phyloP scores from a whole-genome alignment of 2,888 invertebrate genomes.

The Rhodophaea formosa region DNA sequence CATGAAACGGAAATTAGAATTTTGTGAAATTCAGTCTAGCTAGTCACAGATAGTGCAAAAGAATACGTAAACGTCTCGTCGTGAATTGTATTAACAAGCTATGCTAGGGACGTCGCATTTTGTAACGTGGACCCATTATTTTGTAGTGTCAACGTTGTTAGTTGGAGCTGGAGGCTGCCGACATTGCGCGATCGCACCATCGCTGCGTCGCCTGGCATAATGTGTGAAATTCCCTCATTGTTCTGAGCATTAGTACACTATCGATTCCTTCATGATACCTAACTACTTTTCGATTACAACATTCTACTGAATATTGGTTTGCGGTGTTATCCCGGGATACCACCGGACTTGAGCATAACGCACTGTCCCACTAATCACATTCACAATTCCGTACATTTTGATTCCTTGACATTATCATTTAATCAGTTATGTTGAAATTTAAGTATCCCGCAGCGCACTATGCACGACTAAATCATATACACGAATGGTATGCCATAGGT shows the following conservation, averaged over 20 bases:
- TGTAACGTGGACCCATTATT: slow-evolving; percentile 24
- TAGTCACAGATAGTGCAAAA: background rate
- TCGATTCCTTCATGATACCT: slow-evolving; percentile 8
- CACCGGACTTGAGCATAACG: slow-evolving; percentile 6
- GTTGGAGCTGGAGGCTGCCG: slow-evolving; percentile 21
- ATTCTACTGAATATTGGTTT: slow-evolving; percentile 13
- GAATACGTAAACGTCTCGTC: background rate
- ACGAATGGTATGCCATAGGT: background rate
- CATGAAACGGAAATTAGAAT: too few species aligned
- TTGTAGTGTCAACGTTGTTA: slow-evolving; percentile 29
- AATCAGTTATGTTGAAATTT: slow-evolving; percentile 2
- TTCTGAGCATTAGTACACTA: slow-evolving; percentile 25
- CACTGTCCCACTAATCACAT: slow-evolving; percentile 1
- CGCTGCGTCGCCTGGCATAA: slow-evolving; percentile 34
- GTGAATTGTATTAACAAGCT: slow-evolving; percentile 4
- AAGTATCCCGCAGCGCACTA: background rate
- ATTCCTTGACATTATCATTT: slow-evolving; percentile 13
- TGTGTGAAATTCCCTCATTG: slow-evolving; percentile 49
- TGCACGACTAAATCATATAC: background rate
- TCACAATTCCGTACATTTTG: background rate
- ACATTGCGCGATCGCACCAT: slow-evolving; percentile 28
- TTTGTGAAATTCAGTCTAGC: background rate
- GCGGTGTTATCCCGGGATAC: background rate
- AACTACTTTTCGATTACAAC: slow-evolving; percentile 8
- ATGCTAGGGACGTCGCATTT: background rate